Base-by-base conservation (phyloP, 2,113 vertebrate genomes). In the Rana temporaria region DNA sequence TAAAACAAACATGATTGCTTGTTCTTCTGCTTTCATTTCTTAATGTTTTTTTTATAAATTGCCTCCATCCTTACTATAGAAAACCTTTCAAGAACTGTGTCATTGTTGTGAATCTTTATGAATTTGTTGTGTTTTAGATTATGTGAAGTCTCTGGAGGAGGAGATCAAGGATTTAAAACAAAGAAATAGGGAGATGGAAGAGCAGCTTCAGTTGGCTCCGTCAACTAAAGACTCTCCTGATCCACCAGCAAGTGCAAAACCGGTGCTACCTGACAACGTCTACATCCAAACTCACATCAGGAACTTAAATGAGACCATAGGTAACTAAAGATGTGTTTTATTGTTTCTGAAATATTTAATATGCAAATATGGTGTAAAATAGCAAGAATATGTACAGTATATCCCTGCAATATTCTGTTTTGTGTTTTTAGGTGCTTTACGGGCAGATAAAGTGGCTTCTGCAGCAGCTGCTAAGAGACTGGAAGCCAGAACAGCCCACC, bases 131-230 rank as follows among this genome's bases (percentile, higher is more conserved):
- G 34, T 14, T 62, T 19, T 73, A 92, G 92, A 86, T 66, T 88
- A 90, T 57, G 84, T 86, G 62, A 69, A 85, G 24, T 91, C 85
- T 55, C 82, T 94, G 19, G 88, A 94, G 88, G 86, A 90, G 67
- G 93, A 92, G 62, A 84, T 92, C n/a, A 59, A 16, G 34, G 88
- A 73, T n/a, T 80, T 93, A 48, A 91, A 91, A 82, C 80, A 85
- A 12, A 90, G 86, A n/a, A 88, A 87, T 75, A 76, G 87, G 73
- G 11, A 19, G 1, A 68, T 91, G 63, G 90, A 92, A 53, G 88
- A 86, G 17, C 88, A 89, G 68, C 84, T 91, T 67, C 85, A 91
- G 82, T 85, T 70, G 0, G 56, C 69, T 0, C 60, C 22, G 82
- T 83, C 17, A 19, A 83, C 76, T 62, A 82, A 60, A 22, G 8